These are phyloP conservation scores for Cyclargus thomasi DNA, from an alignment of 1,140 invertebrate species.

Conservation along the genomic window DNA sequence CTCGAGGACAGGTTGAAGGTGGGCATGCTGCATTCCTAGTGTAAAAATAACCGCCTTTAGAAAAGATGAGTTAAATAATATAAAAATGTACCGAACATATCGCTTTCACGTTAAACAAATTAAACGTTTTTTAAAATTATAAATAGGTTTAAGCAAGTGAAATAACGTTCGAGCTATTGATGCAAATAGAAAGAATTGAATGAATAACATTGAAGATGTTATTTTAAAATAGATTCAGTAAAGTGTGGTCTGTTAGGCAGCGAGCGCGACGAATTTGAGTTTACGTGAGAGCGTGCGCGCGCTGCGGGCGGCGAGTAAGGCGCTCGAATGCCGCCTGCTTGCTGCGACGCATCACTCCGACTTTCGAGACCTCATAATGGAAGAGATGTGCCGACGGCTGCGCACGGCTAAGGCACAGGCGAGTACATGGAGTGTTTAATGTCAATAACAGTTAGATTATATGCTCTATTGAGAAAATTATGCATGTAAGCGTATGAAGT, in stretches of 20 bases:
- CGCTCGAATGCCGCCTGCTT: conserved; percentile 46
- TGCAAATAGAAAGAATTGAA: too few species aligned
- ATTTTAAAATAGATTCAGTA: too few species aligned
- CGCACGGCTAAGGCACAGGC: conserved; percentile 60
- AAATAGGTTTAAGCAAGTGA: too few species aligned
- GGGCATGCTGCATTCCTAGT: background rate
- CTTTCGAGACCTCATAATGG: conserved; percentile 56
- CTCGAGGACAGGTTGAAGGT: conserved; percentile 47
- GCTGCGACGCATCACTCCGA: conserved; percentile 32
- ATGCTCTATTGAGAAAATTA: too few species aligned
- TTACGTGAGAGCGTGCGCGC: conserved; percentile 42
- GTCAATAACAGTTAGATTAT: background rate
- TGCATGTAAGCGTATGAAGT: too few species aligned
- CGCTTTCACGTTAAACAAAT: too few species aligned
- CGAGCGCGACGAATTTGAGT: conserved; percentile 42
- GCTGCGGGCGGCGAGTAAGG: conserved; percentile 42
- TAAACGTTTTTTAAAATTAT: too few species aligned
- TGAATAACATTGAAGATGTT: too few species aligned
- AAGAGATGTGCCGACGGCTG: conserved; percentile 54
- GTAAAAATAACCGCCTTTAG: too few species aligned
- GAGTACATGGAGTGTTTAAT: background rate
- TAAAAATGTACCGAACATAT: too few species aligned
- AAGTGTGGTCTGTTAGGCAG: conserved; percentile 34
- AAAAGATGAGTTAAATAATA: too few species aligned
- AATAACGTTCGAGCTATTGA: too few species aligned